Evolutionary conservation across 2,797 vertebrate species (phyloP), one percentile per base, ranked within the genome.

Genomic region (Melanotaenia pygmaea): DNA sequence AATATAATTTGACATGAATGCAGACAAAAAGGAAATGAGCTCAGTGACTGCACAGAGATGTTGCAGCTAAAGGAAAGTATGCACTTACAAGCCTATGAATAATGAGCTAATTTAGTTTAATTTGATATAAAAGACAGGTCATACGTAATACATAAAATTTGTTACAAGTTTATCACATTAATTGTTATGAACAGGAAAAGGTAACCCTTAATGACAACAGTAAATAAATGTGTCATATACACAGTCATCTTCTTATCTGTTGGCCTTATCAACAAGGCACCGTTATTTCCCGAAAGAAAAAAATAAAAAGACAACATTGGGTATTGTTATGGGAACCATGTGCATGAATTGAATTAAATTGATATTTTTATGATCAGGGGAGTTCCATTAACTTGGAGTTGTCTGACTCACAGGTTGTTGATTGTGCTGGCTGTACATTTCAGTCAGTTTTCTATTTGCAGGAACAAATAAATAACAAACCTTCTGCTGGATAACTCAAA

Each of bases 1-100:
- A 51, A 51, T 35, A 34, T 30, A 47, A 72, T 58, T 28, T 37
- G 43, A 30, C 11, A 18, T 26, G 4, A 66, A 73, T 12, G 51
- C 2, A 40, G 1, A 66, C 32, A 14, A 24, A 60, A 66, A 43
- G 13, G 16, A 59, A 20, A 32, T 47, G 30, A 32, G 26, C n/a
- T 68, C 56, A 68, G 12, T 26, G 43, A 35, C 28, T 59, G 7
- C 10, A 20, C 14, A 59, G 14, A 50, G 26, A 40, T 24, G n/a
- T 45, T 43, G 18, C 24, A 2, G 13, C 37, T 26, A 14, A 56
- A 28, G 5, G 26, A 28, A 16, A 56, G 28, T 30, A 16, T 56
- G 26, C 14, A 56, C 50, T 13, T 28, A 56, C 7, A 47, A 47
- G 45, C 45, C 45, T 43, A 5, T 56, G 53, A 56, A 13, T 56